Evolutionary conservation across 2,797 vertebrate species (phyloP).

Genomic region (Pagetopsis macropterus): DNA sequence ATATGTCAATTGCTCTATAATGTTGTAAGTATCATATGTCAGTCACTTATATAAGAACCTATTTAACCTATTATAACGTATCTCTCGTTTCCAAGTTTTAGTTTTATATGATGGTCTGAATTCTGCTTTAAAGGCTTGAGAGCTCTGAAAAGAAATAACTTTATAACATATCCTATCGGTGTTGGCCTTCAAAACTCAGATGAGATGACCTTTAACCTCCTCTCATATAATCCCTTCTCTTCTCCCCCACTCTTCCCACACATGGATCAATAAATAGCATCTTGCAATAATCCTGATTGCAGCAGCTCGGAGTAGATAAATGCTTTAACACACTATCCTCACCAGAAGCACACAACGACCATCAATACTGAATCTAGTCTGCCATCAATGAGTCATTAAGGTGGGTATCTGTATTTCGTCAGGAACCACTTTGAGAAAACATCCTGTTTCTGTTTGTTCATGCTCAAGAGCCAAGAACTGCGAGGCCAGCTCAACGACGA

Average conservation of each 20-base stretch:
- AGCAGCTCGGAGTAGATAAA: neutral
- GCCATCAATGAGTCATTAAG: constrained; percentile 10
- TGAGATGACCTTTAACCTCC: constrained; percentile 44
- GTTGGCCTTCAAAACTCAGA: constrained; percentile 21
- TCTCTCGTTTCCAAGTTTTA: constrained; percentile 1
- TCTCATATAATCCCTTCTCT: constrained; percentile 16
- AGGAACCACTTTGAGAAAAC: constrained; percentile 15
- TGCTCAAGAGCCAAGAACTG: neutral
- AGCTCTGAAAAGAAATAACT: neutral
- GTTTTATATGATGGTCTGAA: neutral
- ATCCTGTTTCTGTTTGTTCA: constrained; percentile 15
- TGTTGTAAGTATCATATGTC: constrained; percentile 10
- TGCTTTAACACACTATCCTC: constrained; percentile 16
- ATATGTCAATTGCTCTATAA: constrained; percentile 3
- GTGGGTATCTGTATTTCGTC: neutral
- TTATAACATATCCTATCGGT: neutral
- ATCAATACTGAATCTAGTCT: neutral
- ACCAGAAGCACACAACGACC: neutral
- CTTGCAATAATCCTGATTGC: constrained; percentile 44
- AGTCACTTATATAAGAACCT: neutral
- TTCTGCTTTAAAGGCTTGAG: neutral
- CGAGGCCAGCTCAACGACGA: neutral
- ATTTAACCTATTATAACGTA: neutral
- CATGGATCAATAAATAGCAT: constrained; percentile 49
- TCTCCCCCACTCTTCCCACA: constrained; percentile 19